Conservation (phyloP, 1,140 invertebrate genomes). For the Luehdorfia chinensis region DNA sequence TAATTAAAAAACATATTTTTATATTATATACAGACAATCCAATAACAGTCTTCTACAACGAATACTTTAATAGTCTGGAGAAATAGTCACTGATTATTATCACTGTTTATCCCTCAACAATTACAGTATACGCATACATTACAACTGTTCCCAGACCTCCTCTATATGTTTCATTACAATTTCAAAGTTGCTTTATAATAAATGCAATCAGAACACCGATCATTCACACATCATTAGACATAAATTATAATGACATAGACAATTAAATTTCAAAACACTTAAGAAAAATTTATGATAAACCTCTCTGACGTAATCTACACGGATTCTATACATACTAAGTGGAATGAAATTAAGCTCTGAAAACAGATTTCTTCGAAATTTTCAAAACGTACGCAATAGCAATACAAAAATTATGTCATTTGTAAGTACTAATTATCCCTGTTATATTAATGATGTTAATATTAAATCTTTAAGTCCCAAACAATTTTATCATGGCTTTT, state of each 20-base stretch:
- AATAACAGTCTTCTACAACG: slow-evolving; percentile 30
- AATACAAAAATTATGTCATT: too few relatives aligned
- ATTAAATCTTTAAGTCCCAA: too few relatives aligned
- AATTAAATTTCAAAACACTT: slow-evolving; percentile 6
- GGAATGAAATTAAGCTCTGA: slow-evolving; percentile 20
- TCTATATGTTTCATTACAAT: slow-evolving; percentile 51
- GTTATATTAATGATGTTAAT: too few relatives aligned
- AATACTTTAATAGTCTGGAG: slow-evolving; percentile 17
- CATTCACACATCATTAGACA: slow-evolving; percentile 18
- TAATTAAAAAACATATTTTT: slow-evolving; percentile 69
- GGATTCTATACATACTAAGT: slow-evolving; percentile 16
- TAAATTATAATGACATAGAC: not conserved
- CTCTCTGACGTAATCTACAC: slow-evolving; percentile 5
- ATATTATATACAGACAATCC: slow-evolving; percentile 28
- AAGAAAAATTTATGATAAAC: slow-evolving; percentile 23
- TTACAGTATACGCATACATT: slow-evolving; percentile 1
- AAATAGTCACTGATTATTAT: not conserved
- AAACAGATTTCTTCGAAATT: not conserved
- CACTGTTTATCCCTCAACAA: not conserved
- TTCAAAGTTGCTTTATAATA: slow-evolving; percentile 57
- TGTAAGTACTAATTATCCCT: too few relatives aligned
- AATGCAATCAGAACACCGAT: slow-evolving; percentile 46
- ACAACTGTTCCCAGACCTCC: slow-evolving; percentile 22
- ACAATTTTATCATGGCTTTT: too few relatives aligned
- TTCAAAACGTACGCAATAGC: too few relatives aligned